These are phyloP conservation scores for Drosophila siamana DNA, from an alignment of 2,888 invertebrate genomes.

Conservation along the genomic window DNA sequence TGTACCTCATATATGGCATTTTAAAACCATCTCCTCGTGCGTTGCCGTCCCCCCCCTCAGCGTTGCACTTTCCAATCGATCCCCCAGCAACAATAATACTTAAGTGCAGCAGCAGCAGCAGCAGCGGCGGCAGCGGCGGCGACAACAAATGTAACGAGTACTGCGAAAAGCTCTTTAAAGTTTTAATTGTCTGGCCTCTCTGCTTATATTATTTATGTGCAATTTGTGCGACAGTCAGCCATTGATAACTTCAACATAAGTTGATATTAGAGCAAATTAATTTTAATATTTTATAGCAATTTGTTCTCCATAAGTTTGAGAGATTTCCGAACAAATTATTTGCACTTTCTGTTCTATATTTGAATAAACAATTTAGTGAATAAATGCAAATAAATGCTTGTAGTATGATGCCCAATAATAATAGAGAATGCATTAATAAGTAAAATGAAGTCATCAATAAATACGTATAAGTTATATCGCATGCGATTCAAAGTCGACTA, in stretches of 20 bases:
- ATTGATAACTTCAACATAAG: background rate
- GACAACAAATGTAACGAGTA: background rate
- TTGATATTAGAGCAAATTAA: background rate
- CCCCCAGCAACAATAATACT: slow-evolving; percentile 18
- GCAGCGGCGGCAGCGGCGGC: slow-evolving; percentile 2
- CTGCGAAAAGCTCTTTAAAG: background rate
- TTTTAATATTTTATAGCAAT: too few relatives aligned
- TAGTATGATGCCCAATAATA: too few relatives aligned
- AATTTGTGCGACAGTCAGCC: background rate
- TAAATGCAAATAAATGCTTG: too few relatives aligned
- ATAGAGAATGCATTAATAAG: too few relatives aligned
- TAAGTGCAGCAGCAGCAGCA: slow-evolving; percentile 4
- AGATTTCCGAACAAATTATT: too few relatives aligned
- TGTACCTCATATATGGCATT: slow-evolving; percentile 14
- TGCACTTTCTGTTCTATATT: too few relatives aligned
- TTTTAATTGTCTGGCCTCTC: background rate
- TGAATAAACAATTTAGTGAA: too few relatives aligned
- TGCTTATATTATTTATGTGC: background rate
- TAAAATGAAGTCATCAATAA: too few relatives aligned
- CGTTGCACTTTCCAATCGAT: slow-evolving; percentile 49
- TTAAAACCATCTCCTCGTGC: background rate
- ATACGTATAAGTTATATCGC: too few relatives aligned
- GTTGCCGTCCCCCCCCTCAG: background rate
- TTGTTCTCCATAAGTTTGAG: too few relatives aligned
- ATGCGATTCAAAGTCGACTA: too few relatives aligned